Conservation (phyloP, 2,888 invertebrate genomes). For the Dicyrtoma fusca region DNA sequence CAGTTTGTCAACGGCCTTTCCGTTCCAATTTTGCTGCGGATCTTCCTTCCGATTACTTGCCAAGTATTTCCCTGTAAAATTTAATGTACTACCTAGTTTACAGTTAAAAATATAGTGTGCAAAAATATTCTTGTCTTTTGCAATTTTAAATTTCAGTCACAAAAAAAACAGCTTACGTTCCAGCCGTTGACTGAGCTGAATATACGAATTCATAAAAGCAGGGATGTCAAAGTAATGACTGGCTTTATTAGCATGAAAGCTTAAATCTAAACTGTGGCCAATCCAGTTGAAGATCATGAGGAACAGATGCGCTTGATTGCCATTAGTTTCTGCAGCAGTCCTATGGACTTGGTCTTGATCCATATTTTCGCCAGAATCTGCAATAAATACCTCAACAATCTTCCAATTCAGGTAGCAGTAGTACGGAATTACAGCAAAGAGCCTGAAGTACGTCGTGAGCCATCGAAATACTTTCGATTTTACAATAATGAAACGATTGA, state of each 20-base stretch:
- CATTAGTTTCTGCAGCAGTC: neutral
- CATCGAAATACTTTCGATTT: neutral
- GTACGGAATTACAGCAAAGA: neutral
- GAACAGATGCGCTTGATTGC: neutral
- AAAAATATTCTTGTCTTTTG: neutral
- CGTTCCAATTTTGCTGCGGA: too few species aligned
- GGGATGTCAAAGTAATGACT: neutral
- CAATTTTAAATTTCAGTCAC: neutral
- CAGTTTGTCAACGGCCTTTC: neutral
- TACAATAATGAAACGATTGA: neutral
- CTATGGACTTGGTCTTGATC: too few species aligned
- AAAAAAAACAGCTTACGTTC: neutral
- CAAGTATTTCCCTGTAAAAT: constrained; percentile 1
- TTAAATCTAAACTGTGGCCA: constrained; percentile 9
- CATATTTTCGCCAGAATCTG: too few species aligned
- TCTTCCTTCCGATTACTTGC: neutral
- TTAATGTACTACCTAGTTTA: too few species aligned
- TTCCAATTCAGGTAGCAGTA: neutral
- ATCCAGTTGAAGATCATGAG: neutral
- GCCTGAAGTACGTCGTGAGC: neutral
- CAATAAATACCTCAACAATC: neutral
- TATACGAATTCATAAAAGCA: constrained; percentile 18
- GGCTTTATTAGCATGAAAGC: constrained; percentile 3
- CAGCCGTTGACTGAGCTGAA: constrained; percentile 3
- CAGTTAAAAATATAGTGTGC: neutral